Evolutionary conservation across 2,888 invertebrate species (phyloP), one percentile per base, ranked within the genome.

Genomic region (Chirona hameri): DNA sequence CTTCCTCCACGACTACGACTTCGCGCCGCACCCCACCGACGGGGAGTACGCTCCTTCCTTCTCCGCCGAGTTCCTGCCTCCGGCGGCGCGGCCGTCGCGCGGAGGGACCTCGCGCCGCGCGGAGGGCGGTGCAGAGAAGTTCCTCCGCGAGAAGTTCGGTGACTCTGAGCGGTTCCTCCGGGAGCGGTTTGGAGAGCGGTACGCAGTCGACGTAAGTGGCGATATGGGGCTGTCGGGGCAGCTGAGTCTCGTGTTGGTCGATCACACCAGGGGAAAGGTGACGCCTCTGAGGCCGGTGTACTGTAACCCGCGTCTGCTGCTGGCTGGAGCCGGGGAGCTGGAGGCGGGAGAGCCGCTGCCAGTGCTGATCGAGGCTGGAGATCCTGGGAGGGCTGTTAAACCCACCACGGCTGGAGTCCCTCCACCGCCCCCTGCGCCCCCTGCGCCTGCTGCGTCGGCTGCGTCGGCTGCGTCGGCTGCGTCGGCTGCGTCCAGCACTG

Each of bases 1-100:
- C 21, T 76, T 76, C 76, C 76, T 76, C 21, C 76, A 76, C 76
- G 39, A 29, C 39, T 76, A 76, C 76, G 76, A 76, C 76, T 76
- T 76, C 76, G 76, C 21, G 27, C 27, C 39, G 39, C 76, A 76
- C 39, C 39, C 76, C 21, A 29, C 76, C 0, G 15, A 12, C 7
- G 76, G 76, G 18, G 76, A 76, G 76, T 76, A 76, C 76, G 31
- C 76, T 10, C 60, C 60, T 24, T 21, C 76, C 18, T 76, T 76
- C 76, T 76, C 39, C 3, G 12, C 76, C 39, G 76, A 76, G 76
- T 39, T 39, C 39, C 9, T 76, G 31, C 76, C 76, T 21, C 39
- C 39, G 76, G 9, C 39, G 76, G 76, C 39, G 21, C 76, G 39
- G 31, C 69, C 69, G 14, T 27, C 69, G 27, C 69, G 69, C 27